Conservation (phyloP, 2,888 invertebrate species). For the Adelognathus sp. region DNA sequence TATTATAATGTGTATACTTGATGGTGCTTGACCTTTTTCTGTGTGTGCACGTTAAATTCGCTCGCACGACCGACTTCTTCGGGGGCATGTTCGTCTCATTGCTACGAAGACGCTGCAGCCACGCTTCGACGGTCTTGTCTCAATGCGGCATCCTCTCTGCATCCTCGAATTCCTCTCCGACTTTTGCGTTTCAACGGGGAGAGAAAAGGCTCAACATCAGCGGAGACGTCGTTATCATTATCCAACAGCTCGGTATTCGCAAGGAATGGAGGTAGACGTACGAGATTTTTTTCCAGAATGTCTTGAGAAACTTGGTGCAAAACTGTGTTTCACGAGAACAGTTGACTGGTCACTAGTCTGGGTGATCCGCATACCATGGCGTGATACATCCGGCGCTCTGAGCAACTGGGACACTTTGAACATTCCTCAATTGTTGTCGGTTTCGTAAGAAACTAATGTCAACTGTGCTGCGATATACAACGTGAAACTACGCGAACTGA, state of each 20-base stretch:
- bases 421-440: not conserved
- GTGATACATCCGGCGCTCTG: not conserved
- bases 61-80: constrained; percentile 10
- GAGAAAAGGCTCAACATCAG: not conserved
- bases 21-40: not conserved
- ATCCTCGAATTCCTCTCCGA: constrained; percentile 13
- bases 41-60: constrained; percentile 9
- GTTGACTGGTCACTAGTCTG: constrained; percentile 5
- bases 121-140: constrained; percentile 10
- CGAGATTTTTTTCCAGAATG: constrained; percentile 8
- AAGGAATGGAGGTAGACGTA: not conserved
- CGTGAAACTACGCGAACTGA: not conserved
- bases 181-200: constrained; percentile 5
- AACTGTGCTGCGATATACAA: not conserved
- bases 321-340: not conserved
- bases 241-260: constrained; percentile 10
- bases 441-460: not conserved
- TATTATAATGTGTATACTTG: not conserved
- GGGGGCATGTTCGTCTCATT: constrained; percentile 15
- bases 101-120: constrained; percentile 10
- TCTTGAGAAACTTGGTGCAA: not conserved
- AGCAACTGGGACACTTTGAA: not conserved
- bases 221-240: constrained; percentile 6
- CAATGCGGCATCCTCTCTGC: constrained; percentile 17
- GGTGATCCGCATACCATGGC: not conserved